A percentile compares a stretch with the other conserved stretches of the same genome.
phyloP scores from a whole-genome alignment of 2,113 vertebrate genomes.

The Cinclus cinclus region DNA sequence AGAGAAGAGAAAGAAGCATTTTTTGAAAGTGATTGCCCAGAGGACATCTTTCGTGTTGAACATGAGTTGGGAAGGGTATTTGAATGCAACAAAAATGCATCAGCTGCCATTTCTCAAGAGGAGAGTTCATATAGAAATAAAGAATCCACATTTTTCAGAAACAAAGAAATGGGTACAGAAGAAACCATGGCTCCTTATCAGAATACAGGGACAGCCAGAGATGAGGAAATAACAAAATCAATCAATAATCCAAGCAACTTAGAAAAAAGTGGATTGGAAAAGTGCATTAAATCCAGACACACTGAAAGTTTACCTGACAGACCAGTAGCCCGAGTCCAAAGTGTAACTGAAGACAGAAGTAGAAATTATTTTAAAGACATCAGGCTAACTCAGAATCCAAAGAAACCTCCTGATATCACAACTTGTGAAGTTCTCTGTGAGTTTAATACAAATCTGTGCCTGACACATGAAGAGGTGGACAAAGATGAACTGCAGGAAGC shows the following conservation, averaged over 20 bases:
- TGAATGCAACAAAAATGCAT: not conserved
- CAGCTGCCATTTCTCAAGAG: conserved; percentile 31
- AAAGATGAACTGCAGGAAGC: not conserved
- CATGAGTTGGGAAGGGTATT: not conserved
- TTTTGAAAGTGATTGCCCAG: not conserved
- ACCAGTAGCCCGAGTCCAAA: not conserved
- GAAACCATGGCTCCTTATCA: not conserved
- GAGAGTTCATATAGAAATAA: not conserved
- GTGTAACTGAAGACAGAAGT: not conserved
- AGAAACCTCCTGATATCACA: not conserved
- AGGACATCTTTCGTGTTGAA: not conserved
- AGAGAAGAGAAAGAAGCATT: not conserved
- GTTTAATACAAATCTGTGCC: not conserved
- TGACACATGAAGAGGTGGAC: not conserved
- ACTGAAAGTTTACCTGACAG: not conserved
- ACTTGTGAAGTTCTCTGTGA: not conserved
- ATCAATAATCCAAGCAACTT: conserved; percentile 31
- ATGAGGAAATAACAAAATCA: conserved; percentile 49
- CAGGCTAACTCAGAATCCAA: not conserved
- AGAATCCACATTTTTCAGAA: not conserved
- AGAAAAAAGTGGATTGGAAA: conserved; percentile 58
- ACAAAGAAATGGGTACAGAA: not conserved
- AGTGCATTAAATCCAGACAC: conserved; percentile 41
- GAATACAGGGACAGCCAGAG: not conserved
- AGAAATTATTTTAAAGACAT: conserved; percentile 4